phyloP scores from a whole-genome alignment of 2,888 invertebrate genomes.

The Lucinisca nassula region DNA sequence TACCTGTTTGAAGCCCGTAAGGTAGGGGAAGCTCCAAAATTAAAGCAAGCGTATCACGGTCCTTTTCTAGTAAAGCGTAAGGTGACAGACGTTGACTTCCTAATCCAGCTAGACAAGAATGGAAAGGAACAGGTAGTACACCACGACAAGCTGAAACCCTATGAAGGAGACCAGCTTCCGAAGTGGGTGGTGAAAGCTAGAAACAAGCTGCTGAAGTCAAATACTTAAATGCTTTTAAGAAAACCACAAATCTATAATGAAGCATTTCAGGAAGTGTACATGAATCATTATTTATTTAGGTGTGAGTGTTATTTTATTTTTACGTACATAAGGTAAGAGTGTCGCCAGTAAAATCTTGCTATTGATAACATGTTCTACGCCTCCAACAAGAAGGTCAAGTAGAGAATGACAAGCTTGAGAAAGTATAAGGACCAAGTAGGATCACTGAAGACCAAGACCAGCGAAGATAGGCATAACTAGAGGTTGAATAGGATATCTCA shows the following conservation, averaged over 20 bases:
- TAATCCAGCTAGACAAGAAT: not conserved
- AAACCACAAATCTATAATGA: not conserved
- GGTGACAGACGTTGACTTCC: not conserved
- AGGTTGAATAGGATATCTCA: too few relatives aligned
- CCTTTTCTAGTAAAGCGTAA: slow-evolving; percentile 15
- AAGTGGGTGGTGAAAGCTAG: not conserved
- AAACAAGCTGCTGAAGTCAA: not conserved
- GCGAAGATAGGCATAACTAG: too few relatives aligned
- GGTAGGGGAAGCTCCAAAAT: not conserved
- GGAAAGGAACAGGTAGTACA: not conserved
- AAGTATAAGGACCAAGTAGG: too few relatives aligned
- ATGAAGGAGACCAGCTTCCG: not conserved
- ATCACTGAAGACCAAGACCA: too few relatives aligned
- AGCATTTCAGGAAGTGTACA: not conserved
- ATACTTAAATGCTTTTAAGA: not conserved
- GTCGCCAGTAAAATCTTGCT: too few relatives aligned
- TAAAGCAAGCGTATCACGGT: not conserved
- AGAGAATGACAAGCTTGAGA: too few relatives aligned
- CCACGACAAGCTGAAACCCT: slow-evolving; percentile 18
- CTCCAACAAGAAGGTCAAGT: too few relatives aligned
- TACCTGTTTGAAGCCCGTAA: not conserved
- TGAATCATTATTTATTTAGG: not conserved
- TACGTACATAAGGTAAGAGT: too few relatives aligned
- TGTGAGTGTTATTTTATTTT: not conserved
- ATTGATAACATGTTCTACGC: too few relatives aligned